A percentile compares a stretch with the other conserved stretches of the same genome.
These are phyloP conservation scores for Megastigmus dorsalis DNA, from an alignment of 2,888 invertebrate genomes.

Conservation along the genomic window DNA sequence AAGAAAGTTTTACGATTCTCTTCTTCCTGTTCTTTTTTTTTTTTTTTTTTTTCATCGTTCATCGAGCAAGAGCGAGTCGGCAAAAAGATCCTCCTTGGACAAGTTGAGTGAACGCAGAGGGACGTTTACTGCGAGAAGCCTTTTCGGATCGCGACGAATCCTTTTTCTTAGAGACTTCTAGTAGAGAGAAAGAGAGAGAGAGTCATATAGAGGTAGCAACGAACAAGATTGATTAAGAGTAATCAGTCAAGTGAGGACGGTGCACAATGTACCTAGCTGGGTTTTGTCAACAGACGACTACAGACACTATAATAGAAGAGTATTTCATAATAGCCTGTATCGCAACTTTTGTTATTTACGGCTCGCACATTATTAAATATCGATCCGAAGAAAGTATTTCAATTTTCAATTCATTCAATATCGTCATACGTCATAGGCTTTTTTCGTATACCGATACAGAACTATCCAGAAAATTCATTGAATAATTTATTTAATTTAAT, in stretches of 20 bases:
- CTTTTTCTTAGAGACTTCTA: not conserved
- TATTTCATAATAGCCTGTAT: no score
- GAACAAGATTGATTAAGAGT: conserved; percentile 14
- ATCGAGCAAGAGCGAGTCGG: not conserved
- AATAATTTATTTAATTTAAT: no score
- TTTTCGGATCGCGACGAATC: conserved; percentile 5
- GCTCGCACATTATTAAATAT: no score
- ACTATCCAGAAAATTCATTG: no score
- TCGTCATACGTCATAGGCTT: no score
- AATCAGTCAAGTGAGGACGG: conserved; percentile 19
- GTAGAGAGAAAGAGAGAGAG: not conserved
- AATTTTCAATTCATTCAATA: no score
- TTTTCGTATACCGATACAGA: no score
- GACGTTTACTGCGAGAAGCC: conserved; percentile 20
- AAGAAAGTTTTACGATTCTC: conserved; percentile 35
- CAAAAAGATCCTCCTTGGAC: conserved; percentile 6
- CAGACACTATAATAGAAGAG: no score
- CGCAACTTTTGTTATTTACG: no score
- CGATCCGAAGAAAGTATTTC: no score
- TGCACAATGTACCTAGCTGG: no score
- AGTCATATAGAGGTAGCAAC: not conserved
- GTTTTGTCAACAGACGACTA: not conserved
- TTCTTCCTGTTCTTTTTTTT: not conserved
- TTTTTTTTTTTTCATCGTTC: conserved; percentile 4
- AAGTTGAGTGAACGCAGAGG: conserved; percentile 9